These are phyloP conservation scores for Diabrotica virgifera DNA, from an alignment of 1,140 invertebrate species.

Conservation along the genomic window DNA sequence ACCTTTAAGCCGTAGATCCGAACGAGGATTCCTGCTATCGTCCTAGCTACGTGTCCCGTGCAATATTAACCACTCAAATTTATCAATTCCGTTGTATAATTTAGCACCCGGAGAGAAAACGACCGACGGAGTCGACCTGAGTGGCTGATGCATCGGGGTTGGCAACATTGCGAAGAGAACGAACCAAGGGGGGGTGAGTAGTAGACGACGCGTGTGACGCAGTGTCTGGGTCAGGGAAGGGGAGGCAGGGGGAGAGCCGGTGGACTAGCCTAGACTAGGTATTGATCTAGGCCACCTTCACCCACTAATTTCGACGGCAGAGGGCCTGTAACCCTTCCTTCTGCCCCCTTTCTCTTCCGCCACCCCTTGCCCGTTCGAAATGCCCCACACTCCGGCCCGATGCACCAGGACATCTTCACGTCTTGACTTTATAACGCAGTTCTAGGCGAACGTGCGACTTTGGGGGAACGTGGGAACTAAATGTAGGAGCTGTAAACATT, in stretches of 20 bases:
- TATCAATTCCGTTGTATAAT: constrained; percentile 28
- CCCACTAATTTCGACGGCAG: constrained; percentile 46
- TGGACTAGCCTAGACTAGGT: constrained; percentile 46
- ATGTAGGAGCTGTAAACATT: no score
- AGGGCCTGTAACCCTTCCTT: constrained; percentile 13
- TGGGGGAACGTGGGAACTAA: background rate
- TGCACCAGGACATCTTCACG: constrained; percentile 39
- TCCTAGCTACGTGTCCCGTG: background rate
- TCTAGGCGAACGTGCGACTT: background rate
- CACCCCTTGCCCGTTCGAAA: background rate
- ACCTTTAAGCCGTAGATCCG: no score
- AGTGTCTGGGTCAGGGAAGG: constrained; percentile 34
- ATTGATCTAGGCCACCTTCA: constrained; percentile 48
- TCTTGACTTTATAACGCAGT: constrained; percentile 39
- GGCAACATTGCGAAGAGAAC: constrained; percentile 14
- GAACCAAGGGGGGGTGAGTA: constrained; percentile 17
- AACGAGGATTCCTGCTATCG: no score
- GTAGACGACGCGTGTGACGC: constrained; percentile 42
- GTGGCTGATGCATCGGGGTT: constrained; percentile 11
- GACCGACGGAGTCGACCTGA: background rate
- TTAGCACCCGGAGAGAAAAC: constrained; percentile 15
- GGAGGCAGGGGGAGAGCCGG: constrained; percentile 25
- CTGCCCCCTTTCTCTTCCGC: background rate
- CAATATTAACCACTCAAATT: background rate
- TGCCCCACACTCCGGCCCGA: constrained; percentile 15